phyloP scores from a whole-genome alignment of 2,888 invertebrate species.

The Parnassius apollo region DNA sequence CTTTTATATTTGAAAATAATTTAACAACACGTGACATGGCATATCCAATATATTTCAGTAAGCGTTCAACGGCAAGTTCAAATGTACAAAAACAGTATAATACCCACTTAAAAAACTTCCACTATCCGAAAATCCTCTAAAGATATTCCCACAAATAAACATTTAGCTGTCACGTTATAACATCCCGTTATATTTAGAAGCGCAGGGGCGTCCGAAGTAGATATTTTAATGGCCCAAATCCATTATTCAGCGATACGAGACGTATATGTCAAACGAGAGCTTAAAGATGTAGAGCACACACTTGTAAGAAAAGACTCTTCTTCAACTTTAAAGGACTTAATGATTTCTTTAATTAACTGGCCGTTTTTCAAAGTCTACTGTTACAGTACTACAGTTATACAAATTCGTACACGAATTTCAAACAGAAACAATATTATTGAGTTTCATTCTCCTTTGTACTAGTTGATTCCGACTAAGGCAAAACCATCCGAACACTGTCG shows the following conservation, averaged over 20 bases:
- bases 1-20: neutral
- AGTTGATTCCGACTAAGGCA: too few relatives aligned
- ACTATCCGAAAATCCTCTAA: constrained; percentile 39
- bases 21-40: constrained; percentile 8
- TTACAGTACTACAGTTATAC: too few relatives aligned
- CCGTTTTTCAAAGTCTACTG: constrained; percentile 31
- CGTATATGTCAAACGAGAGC: constrained; percentile 59
- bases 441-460: too few relatives aligned
- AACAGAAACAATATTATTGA: too few relatives aligned
- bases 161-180: constrained; percentile 57
- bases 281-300: constrained; percentile 49
- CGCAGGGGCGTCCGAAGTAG: constrained; percentile 55
- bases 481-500: too few relatives aligned
- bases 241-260: constrained; percentile 67
- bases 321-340: constrained; percentile 43
- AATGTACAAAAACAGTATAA: constrained; percentile 27
- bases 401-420: too few relatives aligned
- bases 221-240: constrained; percentile 62
- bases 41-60: constrained; percentile 30
- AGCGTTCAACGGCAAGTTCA: constrained; percentile 11
- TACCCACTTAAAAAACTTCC: constrained; percentile 42
- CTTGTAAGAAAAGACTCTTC: constrained; percentile 50
- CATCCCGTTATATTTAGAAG: constrained; percentile 60
- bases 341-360: constrained; percentile 56
- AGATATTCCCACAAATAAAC: constrained; percentile 66